Evolutionary conservation across 2,797 vertebrate genomes (phyloP), one percentile per base, ranked within the genome.

Genomic region (Darevskia nairensis): DNA sequence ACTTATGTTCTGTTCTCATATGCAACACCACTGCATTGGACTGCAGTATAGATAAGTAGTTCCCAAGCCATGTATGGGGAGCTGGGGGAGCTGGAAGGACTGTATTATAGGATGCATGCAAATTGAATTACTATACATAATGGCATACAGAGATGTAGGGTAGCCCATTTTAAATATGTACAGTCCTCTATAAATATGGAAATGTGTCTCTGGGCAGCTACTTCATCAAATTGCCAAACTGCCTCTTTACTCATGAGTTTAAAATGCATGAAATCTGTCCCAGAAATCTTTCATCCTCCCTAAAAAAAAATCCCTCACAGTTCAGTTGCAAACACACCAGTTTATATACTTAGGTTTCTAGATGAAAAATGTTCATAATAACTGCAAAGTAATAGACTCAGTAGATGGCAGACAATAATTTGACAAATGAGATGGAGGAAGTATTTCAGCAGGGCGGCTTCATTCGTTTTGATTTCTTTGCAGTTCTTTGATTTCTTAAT

Each of bases 331-430:
- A 84, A 80, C 76, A 72, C 23, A 72, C 46, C 75, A 71, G 23
- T 88, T 72, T 84, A 84, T 78, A 61, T 39, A 44, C 50, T 72
- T 84, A 64, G 44, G 32, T 68, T 81, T 77, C 44, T 74, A 76
- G 61, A 76, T 89, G 83, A 77, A 82, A 72, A 27, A 89, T 76
- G 72, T 19, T 76, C 72, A 75, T 68, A 78, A 82, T 77, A 77
- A 75, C 72, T 68, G 72, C 71, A 82, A 66, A 76, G 80, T 82
- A 88, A 69, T 39, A 72, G 32, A 82, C 64, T 79, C n/a, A 3
- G 35, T 71, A 61, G 85, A 86, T 61, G 29, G 66, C 39, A 35
- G 61, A 29, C 41, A 39, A 76, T 80, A 66, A 75, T 81, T 80
- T 89, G 79, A 82, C 69, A 79, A 82, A 82, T 25, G 46, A 78